These are phyloP conservation scores for Geodia barretti DNA, from an alignment of 37 sponge, comb jelly and placozoan genomes.

Conservation along the genomic window DNA sequence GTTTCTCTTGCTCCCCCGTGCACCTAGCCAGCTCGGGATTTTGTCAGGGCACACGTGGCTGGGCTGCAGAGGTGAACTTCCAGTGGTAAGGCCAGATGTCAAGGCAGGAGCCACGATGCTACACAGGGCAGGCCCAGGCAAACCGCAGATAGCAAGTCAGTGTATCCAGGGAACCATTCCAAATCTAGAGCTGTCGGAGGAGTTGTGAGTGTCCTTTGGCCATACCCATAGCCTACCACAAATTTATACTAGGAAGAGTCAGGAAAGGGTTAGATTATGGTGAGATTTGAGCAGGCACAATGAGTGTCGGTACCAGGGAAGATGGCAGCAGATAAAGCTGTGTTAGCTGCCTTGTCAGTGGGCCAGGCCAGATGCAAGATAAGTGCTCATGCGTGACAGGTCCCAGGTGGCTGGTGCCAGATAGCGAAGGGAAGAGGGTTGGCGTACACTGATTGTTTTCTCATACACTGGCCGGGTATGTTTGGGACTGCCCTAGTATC, in stretches of 20 bases:
- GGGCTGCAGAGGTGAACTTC: not conserved
- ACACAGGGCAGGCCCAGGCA: not conserved
- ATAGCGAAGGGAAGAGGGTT: not conserved
- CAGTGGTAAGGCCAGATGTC: not conserved
- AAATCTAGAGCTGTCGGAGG: not conserved
- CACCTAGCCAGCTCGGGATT: too few relatives aligned
- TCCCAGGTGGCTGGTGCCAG: not conserved
- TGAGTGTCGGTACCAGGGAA: not conserved
- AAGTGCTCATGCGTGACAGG: not conserved
- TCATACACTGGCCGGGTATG: not conserved
- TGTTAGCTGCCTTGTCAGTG: not conserved
- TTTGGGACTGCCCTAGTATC: not conserved
- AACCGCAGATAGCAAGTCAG: not conserved
- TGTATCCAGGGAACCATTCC: not conserved
- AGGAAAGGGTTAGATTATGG: not conserved
- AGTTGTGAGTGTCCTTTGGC: not conserved
- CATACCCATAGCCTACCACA: not conserved
- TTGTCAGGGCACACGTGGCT: too few relatives aligned
- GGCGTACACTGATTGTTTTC: not conserved
- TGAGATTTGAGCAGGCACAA: not conserved
- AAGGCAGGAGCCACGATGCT: not conserved
- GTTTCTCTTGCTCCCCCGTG: too few relatives aligned
- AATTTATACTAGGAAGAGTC: not conserved
- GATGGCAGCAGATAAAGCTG: not conserved
- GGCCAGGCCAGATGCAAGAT: not conserved